A percentile compares a stretch with the other conserved stretches of the same genome.
These are phyloP conservation scores for Ctenomys sociabilis DNA, from an alignment of 2,113 vertebrate genomes.

Conservation along the genomic window DNA sequence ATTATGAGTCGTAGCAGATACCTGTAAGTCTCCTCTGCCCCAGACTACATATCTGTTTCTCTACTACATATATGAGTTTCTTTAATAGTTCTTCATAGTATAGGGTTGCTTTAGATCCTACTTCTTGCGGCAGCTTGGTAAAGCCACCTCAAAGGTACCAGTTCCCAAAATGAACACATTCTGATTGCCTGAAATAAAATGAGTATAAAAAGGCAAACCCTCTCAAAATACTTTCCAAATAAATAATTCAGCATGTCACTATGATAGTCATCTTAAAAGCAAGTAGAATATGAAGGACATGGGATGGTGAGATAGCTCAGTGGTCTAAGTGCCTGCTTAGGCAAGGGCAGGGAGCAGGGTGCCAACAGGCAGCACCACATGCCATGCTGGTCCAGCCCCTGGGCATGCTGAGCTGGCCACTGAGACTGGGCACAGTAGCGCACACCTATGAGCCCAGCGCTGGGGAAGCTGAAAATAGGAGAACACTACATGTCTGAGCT, in stretches of 20 bases:
- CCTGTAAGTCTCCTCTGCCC: not conserved
- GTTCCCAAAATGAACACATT: not conserved
- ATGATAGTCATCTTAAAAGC: conserved; percentile 1
- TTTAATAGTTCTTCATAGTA: not conserved
- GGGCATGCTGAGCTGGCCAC: too few species aligned
- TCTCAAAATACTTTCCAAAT: conserved; percentile 42
- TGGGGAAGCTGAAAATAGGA: too few species aligned
- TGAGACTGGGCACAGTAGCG: too few species aligned
- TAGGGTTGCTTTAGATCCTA: not conserved
- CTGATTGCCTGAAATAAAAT: not conserved
- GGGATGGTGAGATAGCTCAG: too few species aligned
- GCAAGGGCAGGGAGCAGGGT: too few species aligned
- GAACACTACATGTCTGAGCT: too few species aligned
- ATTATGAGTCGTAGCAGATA: not conserved
- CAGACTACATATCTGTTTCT: not conserved
- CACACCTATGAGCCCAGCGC: too few species aligned
- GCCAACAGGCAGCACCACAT: too few species aligned
- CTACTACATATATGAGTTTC: not conserved
- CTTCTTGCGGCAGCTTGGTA: not conserved
- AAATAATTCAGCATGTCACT: not conserved
- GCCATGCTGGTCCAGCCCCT: too few species aligned
- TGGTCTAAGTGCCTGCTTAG: too few species aligned
- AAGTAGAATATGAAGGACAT: not conserved
- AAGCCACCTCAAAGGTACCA: not conserved
- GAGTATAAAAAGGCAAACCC: not conserved